A percentile compares a stretch with the other conserved stretches of the same genome.
Evolutionary conservation across 2,888 invertebrate species (phyloP).

Genomic region (Campaea margaritaria): DNA sequence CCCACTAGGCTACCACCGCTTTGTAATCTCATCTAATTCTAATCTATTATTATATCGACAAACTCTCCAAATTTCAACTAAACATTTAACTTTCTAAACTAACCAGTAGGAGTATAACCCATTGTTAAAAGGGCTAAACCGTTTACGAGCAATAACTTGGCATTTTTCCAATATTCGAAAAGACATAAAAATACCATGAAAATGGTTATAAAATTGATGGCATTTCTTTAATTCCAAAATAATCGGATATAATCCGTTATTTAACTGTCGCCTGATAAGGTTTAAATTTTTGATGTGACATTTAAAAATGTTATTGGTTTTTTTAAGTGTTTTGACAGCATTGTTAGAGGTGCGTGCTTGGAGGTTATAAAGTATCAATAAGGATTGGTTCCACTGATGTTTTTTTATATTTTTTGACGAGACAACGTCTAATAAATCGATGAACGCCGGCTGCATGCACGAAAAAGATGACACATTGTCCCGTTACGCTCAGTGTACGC

Average conservation of each 20-base stretch:
- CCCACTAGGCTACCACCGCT: too few species aligned
- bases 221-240: conserved; percentile 28
- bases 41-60: too few species aligned
- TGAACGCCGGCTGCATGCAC: too few species aligned
- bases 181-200: conserved; percentile 29
- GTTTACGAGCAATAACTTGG: conserved; percentile 32
- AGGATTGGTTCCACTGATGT: too few species aligned
- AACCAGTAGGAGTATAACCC: conserved; percentile 3
- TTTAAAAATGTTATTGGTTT: conserved; percentile 18
- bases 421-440: too few species aligned
- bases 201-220: conserved; percentile 29
- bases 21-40: too few species aligned
- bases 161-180: conserved; percentile 27
- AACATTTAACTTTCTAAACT: background rate
- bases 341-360: conserved; percentile 11
- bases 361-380: background rate
- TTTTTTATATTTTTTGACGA: too few species aligned
- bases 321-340: conserved; percentile 18
- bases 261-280: conserved; percentile 21
- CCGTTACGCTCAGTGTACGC: too few species aligned
- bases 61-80: background rate
- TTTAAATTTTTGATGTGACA: conserved; percentile 18
- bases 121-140: conserved; percentile 16
- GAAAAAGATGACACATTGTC: too few species aligned
- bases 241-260: conserved; percentile 24